Evolutionary conservation across 2,888 invertebrate genomes (phyloP).

Genomic region (Xylocampa areola): DNA sequence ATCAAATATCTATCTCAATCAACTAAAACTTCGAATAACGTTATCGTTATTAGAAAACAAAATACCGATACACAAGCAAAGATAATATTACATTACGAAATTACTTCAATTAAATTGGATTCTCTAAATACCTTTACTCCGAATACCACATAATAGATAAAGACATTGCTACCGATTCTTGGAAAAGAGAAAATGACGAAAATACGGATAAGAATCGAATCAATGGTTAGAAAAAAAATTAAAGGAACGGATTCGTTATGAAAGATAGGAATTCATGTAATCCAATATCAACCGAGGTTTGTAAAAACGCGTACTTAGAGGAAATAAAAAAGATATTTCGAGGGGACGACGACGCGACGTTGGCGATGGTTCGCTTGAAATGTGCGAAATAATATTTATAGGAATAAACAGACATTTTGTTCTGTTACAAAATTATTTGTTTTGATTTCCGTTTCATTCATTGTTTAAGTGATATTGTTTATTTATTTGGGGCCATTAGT

Average conservation of each 20-base stretch:
- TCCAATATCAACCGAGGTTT: conserved; percentile 51
- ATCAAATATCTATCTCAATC: neutral
- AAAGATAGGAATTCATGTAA: conserved; percentile 45
- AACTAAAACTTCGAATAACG: neutral
- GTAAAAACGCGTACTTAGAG: conserved; percentile 41
- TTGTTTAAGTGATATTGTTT: conserved; percentile 3
- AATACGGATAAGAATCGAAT: conserved; percentile 36
- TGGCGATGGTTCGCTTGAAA: conserved; percentile 24
- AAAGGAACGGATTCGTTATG: conserved; percentile 37
- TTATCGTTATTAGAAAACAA: neutral
- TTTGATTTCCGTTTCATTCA: conserved; percentile 33
- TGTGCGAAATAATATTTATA: conserved; percentile 46
- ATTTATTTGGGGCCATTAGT: neutral
- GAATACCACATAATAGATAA: conserved; percentile 17
- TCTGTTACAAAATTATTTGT: conserved; percentile 35
- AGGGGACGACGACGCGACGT: conserved; percentile 14
- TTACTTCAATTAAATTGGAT: conserved; percentile 25
- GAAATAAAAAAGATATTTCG: conserved; percentile 42
- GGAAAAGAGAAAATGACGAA: conserved; percentile 19
- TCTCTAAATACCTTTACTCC: conserved; percentile 12
- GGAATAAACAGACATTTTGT: conserved; percentile 18
- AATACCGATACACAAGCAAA: conserved; percentile 3
- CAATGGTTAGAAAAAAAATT: conserved; percentile 36
- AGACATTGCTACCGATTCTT: conserved; percentile 4
- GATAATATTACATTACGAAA: conserved; percentile 4